Base-by-base conservation (phyloP, 2,113 vertebrate species). In the Procavia capensis region DNA sequence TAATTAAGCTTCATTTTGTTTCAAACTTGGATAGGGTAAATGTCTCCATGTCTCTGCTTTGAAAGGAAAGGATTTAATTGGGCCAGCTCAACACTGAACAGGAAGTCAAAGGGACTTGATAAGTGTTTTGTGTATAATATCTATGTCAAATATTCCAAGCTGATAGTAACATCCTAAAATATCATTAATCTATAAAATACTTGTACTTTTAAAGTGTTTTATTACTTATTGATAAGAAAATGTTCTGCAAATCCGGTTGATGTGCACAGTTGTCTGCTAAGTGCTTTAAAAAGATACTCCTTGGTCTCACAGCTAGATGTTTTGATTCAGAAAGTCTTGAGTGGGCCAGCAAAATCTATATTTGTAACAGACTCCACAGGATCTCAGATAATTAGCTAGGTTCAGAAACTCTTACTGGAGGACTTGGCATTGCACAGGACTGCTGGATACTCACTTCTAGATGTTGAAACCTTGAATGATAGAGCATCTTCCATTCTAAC, bases 241-340 rank as follows among this genome's bases (percentile, higher is more conserved):
- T n/a, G 34, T 34, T 86, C 89, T 74, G 54, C 57, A 92, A 88
- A 91, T 94, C 83, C 87, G 93, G 31, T 70, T 92, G 90, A 91
- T 93, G 87, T 84, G 79, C 50, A 43, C 43, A 94, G 70, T 97
- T 87, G 96, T 95, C 89, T 91, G 64, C 80, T 39, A 91, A 91
- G 70, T 86, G 29, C 96, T 97, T 94, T 47, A 83, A 94, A 91
- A 88, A 22, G 19, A 25, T 8, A 72, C 85, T 91, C 34, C 43
- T 88, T 96, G 70, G 74, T 47, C 47, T 41, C 45, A 78, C 41
- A 89, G 57, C 75, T 93, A 96, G 93, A 91, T 97, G 97, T 97
- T 97, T 96, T 90, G 68, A 94, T 94, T 96, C 93, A 89, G 79
- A 88, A 88, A 85, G 91, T 94, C 96, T 93, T 72, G 91, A 81